Evolutionary conservation across 1,140 invertebrate species (phyloP), one percentile per base, ranked within the genome.

Genomic region (Hyphantria cunea): DNA sequence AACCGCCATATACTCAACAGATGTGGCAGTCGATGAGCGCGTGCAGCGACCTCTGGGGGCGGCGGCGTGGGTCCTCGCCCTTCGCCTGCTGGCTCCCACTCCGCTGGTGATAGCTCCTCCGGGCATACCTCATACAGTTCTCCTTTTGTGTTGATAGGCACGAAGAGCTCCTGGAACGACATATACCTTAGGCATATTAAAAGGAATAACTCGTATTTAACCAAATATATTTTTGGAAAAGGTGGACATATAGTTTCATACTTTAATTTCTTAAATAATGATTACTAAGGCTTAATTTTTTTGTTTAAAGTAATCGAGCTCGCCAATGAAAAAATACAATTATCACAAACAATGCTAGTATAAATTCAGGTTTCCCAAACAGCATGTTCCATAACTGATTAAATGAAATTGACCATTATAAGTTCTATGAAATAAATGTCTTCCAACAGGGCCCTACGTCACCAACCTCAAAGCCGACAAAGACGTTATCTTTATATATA

Each of bases 41-140:
- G 71, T 6, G 74, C 64, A 6, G 72, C 78, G 15, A 76, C 81
- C 33, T 86, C 86, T 0, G 81, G 72, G 0, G 80, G 76, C 9
- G 75, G 70, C 11, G 75, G 70, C 8, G 77, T 54, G 4, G 70
- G 49, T 0, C 37, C 14, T 3, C 42, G 66, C 25, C 66, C 68
- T 11, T 70, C 68, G 6, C 64, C 73, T 49, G 76, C 75, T 9
- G 66, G 60, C 37, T 82, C 82, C 84, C 90, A 91, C 66, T 92
- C 92, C 54, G 89, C 84, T 7, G 92, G 91, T n/a, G 90, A 86
- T 54, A 87, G 52, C 79, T 90, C 87, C 60, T 89, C 86, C 0
- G 86, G 91, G 52, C 91, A 92, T 42, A 92, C 91, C 71, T 92
- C 92, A 76, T 93, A 93, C 69, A 93, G 91, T 78, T 93, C 92